Percentiles rank a stretch among this genome's conserved stretches.
Conservation (phyloP, 2,113 vertebrate species). For the Jacana jacana region DNA sequence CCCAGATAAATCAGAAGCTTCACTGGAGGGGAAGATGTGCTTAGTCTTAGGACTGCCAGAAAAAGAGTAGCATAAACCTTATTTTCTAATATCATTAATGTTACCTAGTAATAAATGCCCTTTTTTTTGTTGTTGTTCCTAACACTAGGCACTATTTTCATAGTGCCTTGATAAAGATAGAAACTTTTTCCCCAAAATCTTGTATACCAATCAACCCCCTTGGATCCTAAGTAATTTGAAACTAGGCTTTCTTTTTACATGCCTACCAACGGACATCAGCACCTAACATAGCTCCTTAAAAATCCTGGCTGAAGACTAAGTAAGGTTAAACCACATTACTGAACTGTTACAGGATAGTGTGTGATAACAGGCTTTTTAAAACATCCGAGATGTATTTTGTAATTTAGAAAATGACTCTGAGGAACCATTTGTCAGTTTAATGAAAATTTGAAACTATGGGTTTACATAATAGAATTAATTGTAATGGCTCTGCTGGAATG, state of each 20-base stretch:
- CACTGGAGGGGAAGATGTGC: background rate
- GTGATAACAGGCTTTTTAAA: constrained; percentile 21
- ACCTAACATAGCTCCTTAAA: background rate
- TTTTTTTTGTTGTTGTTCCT: background rate
- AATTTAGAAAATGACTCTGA: constrained; percentile 55
- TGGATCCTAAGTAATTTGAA: background rate
- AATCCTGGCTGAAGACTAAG: constrained; percentile 4
- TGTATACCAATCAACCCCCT: background rate
- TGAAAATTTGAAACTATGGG: constrained; percentile 50
- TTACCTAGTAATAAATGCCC: background rate
- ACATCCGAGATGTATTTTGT: background rate
- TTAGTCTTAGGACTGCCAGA: background rate
- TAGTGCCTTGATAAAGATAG: background rate
- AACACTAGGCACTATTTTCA: background rate
- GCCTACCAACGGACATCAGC: background rate
- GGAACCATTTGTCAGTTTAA: constrained; percentile 31
- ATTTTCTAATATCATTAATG: background rate
- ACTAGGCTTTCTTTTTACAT: background rate
- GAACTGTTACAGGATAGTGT: constrained; percentile 20
- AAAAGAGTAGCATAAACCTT: background rate
- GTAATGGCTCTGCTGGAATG: constrained; percentile 55
- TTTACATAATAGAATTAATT: constrained; percentile 59
- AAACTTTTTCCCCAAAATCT: background rate
- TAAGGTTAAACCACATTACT: no score
- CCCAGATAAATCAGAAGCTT: background rate